Evolutionary conservation across 2,113 vertebrate genomes (phyloP).

Genomic region (Calyptommatus sinebrachiatus): DNA sequence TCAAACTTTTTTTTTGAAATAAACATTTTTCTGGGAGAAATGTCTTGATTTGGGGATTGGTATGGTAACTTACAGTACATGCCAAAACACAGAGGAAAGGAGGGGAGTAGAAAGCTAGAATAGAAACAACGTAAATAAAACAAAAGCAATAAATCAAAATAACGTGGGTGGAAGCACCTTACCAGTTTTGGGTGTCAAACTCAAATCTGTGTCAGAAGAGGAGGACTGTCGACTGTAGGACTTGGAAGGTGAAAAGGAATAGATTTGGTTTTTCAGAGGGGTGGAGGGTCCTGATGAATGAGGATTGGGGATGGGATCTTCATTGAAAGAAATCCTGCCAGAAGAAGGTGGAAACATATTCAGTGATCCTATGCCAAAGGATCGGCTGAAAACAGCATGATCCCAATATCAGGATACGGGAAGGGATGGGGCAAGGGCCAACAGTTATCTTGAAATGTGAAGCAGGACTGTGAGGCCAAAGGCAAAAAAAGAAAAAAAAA

Average conservation of each 20-base stretch:
- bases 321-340: constrained; percentile 98
- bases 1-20: no score
- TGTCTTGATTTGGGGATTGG: constrained; percentile 49
- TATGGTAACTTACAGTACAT: constrained; percentile 61
- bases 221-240: constrained; percentile 99
- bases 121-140: constrained; percentile 66
- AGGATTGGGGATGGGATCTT: constrained; percentile 91
- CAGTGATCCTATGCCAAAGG: constrained; percentile 78
- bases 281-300: constrained; percentile 97
- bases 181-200: constrained; percentile 99
- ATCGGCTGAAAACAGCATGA: constrained; percentile 73
- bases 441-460: constrained; percentile 69
- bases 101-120: constrained; percentile 66
- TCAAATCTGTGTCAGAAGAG: constrained; percentile 99
- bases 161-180: constrained; percentile 82
- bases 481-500: constrained; percentile 56
- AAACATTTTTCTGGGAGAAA: constrained; percentile 34
- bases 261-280: constrained; percentile 99
- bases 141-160: constrained; percentile 56
- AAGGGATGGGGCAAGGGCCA: constrained; percentile 66
- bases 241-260: constrained; percentile 99
- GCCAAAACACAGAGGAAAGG: constrained; percentile 63
- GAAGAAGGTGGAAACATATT: constrained; percentile 94
- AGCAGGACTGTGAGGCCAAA: constrained; percentile 70
- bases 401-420: constrained; percentile 71